Evolutionary conservation across 2,888 invertebrate species (phyloP), one percentile per base, ranked within the genome.

Genomic region (Drosophila kanekoi): DNA sequence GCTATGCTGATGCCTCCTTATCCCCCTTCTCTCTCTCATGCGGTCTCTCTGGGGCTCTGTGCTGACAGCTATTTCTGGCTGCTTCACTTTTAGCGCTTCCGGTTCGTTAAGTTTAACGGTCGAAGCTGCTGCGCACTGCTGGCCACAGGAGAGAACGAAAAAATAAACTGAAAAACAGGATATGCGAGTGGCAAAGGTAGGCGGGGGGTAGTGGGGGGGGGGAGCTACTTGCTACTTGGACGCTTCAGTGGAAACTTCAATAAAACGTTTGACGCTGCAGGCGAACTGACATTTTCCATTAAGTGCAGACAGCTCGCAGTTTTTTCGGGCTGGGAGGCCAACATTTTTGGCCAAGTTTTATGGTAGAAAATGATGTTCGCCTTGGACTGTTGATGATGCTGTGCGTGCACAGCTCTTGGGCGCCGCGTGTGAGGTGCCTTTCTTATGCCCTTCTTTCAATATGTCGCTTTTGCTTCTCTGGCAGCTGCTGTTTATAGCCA

Each of bases 261-360:
- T 87, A 87, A 87, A 87, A 83, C 80, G 78, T 77, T 86, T 85
- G 81, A 77, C 59, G 83, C 81, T 79, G 64, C 77, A 79, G 80
- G 76, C 81, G 74, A 85, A 87, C 87, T 89, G 87, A 89, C 90
- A 85, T 89, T 78, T 89, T 88, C 90, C 89, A 90, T 90, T 90
- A 90, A 85, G 81, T 79, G 84, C 87, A 90, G 86, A 89, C 82
- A 81, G 80, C 79, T 70, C 60, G 68, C 70, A 63, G 53, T 68
- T 77, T 77, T 33, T 49, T 18, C 28, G 16, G 33, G 14, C 3
- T 37, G 18, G 14, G 41, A 20, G 38, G 35, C 52, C 43, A 64
- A 58, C 62, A 49, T 67, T 70, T 28, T 69, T 69, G 72, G 63
- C 70, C 68, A 77, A 77, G 65, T 86, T 81, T 79, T 71, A 81